Evolutionary conservation across 2,797 vertebrate genomes (phyloP).

Genomic region (Fistularia commersonii): DNA sequence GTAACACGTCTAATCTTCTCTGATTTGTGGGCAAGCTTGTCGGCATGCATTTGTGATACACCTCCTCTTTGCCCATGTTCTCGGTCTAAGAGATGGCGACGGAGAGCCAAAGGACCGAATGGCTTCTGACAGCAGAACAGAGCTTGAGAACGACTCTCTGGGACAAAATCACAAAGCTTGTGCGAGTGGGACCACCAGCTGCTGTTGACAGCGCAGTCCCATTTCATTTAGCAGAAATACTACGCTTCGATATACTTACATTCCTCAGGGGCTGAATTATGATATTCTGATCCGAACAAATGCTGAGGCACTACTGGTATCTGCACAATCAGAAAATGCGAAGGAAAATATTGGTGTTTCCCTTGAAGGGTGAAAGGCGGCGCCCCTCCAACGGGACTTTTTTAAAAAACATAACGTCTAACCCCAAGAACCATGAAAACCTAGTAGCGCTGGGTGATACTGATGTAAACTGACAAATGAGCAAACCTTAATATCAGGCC

Average conservation of each 20-base stretch:
- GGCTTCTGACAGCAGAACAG: constrained; percentile 44
- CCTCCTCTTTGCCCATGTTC: constrained; percentile 38
- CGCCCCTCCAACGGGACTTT: no score
- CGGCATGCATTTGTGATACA: constrained; percentile 49
- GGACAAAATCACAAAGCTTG: constrained; percentile 47
- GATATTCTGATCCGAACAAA: constrained; percentile 22
- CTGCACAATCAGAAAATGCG: constrained; percentile 1
- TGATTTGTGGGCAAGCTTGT: constrained; percentile 56
- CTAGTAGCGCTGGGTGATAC: no score
- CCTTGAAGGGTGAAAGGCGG: constrained; percentile 8
- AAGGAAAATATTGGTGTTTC: constrained; percentile 2
- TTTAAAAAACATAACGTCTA: no score
- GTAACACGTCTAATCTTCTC: constrained; percentile 52
- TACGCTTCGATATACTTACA: constrained; percentile 35
- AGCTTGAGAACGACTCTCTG: constrained; percentile 33
- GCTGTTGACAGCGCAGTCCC: constrained; percentile 34
- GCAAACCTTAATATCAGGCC: no score
- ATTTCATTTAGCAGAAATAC: constrained; percentile 33
- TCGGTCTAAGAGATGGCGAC: constrained; percentile 33
- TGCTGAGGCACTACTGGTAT: constrained; percentile 5
- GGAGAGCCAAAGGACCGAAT: constrained; percentile 39
- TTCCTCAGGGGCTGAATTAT: constrained; percentile 27
- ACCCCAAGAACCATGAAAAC: no score
- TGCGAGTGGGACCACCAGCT: constrained; percentile 40
- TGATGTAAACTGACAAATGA: no score